A percentile compares a stretch with the other conserved stretches of the same genome.
phyloP scores from a whole-genome alignment of 92 coral and sea anemone genomes.

The Metridium senile region DNA sequence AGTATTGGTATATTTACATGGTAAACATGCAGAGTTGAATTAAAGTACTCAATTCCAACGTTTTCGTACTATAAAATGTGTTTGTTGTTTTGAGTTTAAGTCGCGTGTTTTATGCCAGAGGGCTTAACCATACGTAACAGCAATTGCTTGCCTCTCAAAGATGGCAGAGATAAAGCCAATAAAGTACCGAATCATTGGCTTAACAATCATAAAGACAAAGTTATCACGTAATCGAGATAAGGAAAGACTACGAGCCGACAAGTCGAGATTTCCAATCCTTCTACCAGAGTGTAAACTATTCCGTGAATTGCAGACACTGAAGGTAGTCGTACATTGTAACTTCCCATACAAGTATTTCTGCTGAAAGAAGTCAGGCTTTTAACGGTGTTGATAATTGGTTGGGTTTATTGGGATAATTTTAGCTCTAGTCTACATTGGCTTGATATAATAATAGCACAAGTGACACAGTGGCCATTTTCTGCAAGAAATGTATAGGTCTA shows the following conservation, averaged over 20 bases:
- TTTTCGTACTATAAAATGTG: not conserved
- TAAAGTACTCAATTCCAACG: not conserved
- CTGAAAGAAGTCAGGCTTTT: not conserved
- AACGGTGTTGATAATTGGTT: not conserved
- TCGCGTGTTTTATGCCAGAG: constrained; percentile 39
- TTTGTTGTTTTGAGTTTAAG: not conserved
- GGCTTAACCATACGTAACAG: constrained; percentile 24
- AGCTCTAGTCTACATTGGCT: too few species aligned
- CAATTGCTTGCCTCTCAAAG: constrained; percentile 43
- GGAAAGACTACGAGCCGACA: constrained; percentile 27
- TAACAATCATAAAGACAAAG: constrained; percentile 8
- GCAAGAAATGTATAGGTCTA: not conserved
- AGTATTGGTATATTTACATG: not conserved
- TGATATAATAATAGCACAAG: not conserved
- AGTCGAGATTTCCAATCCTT: constrained; percentile 23
- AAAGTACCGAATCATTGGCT: constrained; percentile 37
- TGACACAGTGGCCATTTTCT: not conserved
- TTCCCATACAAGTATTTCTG: not conserved
- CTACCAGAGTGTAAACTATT: not conserved
- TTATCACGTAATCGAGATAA: constrained; percentile 39
- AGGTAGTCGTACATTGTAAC: not conserved
- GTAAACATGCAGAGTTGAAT: not conserved
- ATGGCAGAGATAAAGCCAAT: constrained; percentile 33
- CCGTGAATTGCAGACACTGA: too few species aligned
- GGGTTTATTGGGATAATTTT: not conserved